Evolutionary conservation across 53 echinoderm and acorn worm species (phyloP).

Genomic region (Actinopyga echinites): DNA sequence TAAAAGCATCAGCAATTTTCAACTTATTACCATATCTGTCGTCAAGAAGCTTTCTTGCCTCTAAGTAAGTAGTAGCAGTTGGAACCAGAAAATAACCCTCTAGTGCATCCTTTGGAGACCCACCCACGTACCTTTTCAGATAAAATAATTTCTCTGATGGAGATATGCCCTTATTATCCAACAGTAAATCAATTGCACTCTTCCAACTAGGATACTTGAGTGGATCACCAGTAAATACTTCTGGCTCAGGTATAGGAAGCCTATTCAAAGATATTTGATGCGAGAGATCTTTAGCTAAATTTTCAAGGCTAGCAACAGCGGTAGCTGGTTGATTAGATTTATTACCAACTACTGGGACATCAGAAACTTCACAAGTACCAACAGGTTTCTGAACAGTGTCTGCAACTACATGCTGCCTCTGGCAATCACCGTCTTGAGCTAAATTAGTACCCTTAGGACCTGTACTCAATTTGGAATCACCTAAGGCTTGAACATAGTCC

Average conservation of each 20-base stretch:
- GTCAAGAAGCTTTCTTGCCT: not conserved
- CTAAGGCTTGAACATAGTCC: not conserved
- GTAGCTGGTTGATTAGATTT: too few relatives aligned
- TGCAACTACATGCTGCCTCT: too few relatives aligned
- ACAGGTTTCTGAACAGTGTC: not conserved
- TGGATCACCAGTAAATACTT: not conserved
- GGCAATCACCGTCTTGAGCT: too few relatives aligned
- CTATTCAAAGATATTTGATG: not conserved
- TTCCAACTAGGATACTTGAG: conserved; percentile 11
- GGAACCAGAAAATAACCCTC: not conserved
- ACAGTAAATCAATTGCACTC: conserved; percentile 8
- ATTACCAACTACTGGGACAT: not conserved
- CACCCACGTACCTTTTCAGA: not conserved
- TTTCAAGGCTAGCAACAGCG: too few relatives aligned
- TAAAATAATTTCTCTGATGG: not conserved
- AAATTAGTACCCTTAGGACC: too few relatives aligned
- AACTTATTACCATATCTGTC: conserved; percentile 1
- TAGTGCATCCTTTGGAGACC: not conserved
- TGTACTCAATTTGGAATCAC: not conserved
- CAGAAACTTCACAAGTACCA: not conserved
- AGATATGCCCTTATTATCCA: not conserved
- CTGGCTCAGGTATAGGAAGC: not conserved
- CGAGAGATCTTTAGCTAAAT: not conserved
- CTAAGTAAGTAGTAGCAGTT: not conserved
- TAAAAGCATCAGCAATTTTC: not conserved